Conservation (phyloP, 2,797 vertebrate genomes). For the Cyclopterus lumpus region DNA sequence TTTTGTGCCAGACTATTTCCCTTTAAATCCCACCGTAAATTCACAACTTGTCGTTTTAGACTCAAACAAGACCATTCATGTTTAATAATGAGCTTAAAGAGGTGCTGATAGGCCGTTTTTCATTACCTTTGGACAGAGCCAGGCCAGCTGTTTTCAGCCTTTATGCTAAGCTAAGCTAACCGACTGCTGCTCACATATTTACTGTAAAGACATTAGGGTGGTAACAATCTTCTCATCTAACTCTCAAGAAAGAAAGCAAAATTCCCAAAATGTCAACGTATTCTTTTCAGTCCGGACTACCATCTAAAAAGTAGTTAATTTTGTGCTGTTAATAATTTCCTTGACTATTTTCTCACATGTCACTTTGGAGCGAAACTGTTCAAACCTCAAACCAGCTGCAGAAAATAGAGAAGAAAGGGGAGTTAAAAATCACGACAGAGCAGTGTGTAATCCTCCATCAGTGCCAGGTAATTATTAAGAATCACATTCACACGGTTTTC, state of each 20-base stretch:
- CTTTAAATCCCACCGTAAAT: neutral
- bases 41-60: neutral
- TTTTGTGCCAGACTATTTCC: neutral
- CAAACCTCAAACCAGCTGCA: slow-evolving; percentile 18
- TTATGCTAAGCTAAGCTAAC: slow-evolving; percentile 27
- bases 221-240: neutral
- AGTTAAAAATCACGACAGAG: slow-evolving; percentile 23
- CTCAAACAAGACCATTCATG: neutral
- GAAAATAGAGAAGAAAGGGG: slow-evolving; percentile 19
- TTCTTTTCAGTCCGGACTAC: neutral
- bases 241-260: neutral
- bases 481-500: slow-evolving; percentile 61
- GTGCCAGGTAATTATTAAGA: slow-evolving; percentile 48
- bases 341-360: neutral
- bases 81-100: neutral
- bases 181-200: neutral
- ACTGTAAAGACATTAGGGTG: neutral
- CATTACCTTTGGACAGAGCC: neutral
- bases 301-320: neutral
- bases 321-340: slow-evolving; percentile 51
- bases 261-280: neutral
- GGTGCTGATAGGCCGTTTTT: neutral
- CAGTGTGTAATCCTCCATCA: slow-evolving; percentile 39
- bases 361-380: slow-evolving; percentile 35
- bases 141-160: neutral